Base-by-base conservation (phyloP, 2,113 vertebrate species). In the Herpetotheres cachinnans region DNA sequence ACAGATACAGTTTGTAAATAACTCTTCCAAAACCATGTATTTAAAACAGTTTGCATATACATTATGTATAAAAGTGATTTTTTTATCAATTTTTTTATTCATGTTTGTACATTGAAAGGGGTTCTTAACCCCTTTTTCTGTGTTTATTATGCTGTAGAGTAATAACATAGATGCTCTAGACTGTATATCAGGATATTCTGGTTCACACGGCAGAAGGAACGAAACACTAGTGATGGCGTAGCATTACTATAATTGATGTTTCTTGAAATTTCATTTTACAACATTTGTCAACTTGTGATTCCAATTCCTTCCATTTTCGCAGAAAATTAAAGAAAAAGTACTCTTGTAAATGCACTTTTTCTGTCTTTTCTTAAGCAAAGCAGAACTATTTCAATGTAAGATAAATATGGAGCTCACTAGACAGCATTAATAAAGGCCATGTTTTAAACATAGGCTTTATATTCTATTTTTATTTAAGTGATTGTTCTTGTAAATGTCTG, bases 11-110 rank as follows among this genome's bases (percentile, higher is more conserved):
- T 97, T 98, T 99, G 99, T 99, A 99, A 98, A 99, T 99, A 99
- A 97, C 97, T 98, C 98, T 98, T 98, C 98, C 98, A 97, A 97
- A 99, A 97, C 97, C 96, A 94, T 99, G 99, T 99, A 99, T 99
- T 99, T 99, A 98, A 99, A 98, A 94, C 98, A 98, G 98, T 99
- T 99, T 99, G 98, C 98, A 98, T 99, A 99, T 98, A 98, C 97
- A 98, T 98, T 98, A 98, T 99, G 99, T 98, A 99, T 98, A 98
- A 98, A 98, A 98, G 98, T 99, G 98, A 99, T 99, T 99, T 99
- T 99, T 99, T 99, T 98, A 99, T 96, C 95, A 34, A 97, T 99
- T 99, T 99, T 99, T 99, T 99, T 98, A 98, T 98, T 97, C 98
- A 98, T 98, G 98, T 99, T 99, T 99, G 99, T 99, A 99, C 98